phyloP scores from a whole-genome alignment of 2,797 vertebrate species.

The Prionace glauca region DNA sequence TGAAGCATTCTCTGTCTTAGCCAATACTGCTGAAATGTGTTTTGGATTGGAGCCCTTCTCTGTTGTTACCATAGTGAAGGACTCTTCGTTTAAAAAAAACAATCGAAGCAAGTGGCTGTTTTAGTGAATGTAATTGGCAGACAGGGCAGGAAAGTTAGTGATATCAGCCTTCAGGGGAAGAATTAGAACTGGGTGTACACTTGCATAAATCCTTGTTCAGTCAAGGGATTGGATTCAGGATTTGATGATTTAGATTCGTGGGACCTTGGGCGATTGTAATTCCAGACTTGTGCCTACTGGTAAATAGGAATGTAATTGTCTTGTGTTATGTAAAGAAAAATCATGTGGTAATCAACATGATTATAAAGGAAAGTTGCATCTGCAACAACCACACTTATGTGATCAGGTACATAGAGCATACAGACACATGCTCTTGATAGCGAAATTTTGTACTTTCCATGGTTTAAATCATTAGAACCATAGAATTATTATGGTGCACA shows the following conservation, averaged over 20 bases:
- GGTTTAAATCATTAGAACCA: too few species aligned
- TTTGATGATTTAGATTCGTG: not conserved
- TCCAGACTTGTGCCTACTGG: not conserved
- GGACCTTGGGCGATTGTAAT: not conserved
- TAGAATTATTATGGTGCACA: too few species aligned
- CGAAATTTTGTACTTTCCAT: not conserved
- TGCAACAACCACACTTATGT: not conserved
- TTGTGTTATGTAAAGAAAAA: not conserved
- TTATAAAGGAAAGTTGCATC: not conserved
- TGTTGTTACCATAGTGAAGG: conserved; percentile 8
- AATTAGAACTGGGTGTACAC: not conserved
- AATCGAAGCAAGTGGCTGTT: not conserved
- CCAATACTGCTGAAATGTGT: not conserved
- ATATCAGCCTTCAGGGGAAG: not conserved
- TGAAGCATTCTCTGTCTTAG: not conserved
- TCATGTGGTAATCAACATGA: not conserved
- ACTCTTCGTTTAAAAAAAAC: not conserved
- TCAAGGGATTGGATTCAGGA: not conserved
- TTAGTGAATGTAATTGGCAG: not conserved
- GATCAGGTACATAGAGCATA: not conserved
- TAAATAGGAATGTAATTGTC: not conserved
- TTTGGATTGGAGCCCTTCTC: not conserved
- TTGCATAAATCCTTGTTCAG: not conserved
- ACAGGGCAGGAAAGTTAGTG: not conserved
- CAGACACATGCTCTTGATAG: not conserved